Conservation (phyloP, 2,888 invertebrate species). For the Cordilura impudica region DNA sequence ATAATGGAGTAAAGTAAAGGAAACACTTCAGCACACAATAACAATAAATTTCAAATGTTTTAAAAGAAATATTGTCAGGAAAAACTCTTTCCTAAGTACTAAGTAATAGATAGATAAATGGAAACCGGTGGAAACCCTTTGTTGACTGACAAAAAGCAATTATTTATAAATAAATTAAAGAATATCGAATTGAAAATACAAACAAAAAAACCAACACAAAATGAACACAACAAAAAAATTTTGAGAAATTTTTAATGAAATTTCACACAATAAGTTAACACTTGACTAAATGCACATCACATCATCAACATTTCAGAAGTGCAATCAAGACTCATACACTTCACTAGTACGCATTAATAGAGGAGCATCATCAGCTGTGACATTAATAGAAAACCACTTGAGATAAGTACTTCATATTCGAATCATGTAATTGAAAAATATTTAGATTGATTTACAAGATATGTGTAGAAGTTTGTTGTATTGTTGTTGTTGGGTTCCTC, state of each 20-base stretch:
- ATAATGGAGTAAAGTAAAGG: background rate
- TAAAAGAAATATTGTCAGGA: background rate
- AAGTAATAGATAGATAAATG: background rate
- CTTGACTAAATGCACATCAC: constrained; percentile 33
- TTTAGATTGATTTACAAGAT: constrained; percentile 23
- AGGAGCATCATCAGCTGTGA: constrained; percentile 28
- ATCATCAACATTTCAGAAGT: background rate
- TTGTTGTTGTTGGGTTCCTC: constrained; percentile 5
- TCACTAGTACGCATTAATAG: background rate
- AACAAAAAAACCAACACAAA: too few relatives aligned
- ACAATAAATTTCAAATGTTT: constrained; percentile 47
- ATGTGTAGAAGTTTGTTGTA: constrained; percentile 3
- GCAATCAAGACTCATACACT: constrained; percentile 13
- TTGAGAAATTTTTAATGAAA: constrained; percentile 1
- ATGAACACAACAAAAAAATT: background rate
- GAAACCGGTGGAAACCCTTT: background rate
- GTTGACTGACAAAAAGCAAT: background rate
- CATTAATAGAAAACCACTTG: constrained; percentile 41
- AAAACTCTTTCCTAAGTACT: background rate
- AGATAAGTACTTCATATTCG: background rate
- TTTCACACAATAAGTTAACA: constrained; percentile 34
- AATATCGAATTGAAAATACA: background rate
- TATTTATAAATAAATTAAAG: constrained; percentile 31
- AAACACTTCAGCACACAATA: constrained; percentile 43
- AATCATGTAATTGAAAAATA: background rate